phyloP scores from a whole-genome alignment of 2,888 invertebrate genomes.

The Sepiola atlantica region DNA sequence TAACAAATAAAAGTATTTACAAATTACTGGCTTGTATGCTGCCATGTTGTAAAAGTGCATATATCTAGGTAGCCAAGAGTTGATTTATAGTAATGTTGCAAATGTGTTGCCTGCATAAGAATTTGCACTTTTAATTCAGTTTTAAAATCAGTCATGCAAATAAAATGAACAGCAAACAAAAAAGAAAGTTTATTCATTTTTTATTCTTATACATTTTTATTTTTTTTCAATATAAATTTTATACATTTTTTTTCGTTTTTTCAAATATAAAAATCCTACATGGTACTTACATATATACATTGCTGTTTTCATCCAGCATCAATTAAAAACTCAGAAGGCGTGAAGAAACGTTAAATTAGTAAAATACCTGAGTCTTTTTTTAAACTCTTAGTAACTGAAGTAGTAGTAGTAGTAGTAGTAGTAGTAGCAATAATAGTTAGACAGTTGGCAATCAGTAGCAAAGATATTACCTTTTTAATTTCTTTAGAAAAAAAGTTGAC shows the following conservation, averaged over 20 bases:
- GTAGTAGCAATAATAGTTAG: not conserved
- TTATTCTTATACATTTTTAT: not conserved
- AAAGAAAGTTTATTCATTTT: not conserved
- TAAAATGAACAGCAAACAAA: not conserved
- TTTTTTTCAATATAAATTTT: slow-evolving; percentile 20
- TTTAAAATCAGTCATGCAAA: not conserved
- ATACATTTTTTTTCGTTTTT: not conserved
- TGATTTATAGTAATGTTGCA: too few species aligned
- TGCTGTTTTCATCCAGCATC: slow-evolving; percentile 12
- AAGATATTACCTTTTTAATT: not conserved
- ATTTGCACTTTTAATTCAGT: not conserved
- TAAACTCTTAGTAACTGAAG: not conserved
- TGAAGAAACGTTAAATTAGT: slow-evolving; percentile 21
- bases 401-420: not conserved
- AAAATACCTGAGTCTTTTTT: slow-evolving; percentile 32
- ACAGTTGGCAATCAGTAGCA: not conserved
- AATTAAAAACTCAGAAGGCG: slow-evolving; percentile 8
- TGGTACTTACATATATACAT: slow-evolving; percentile 32
- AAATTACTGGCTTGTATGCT: too few species aligned
- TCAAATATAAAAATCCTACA: slow-evolving; percentile 22
- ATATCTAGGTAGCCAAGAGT: too few species aligned
- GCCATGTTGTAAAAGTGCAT: too few species aligned
- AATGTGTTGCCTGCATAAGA: too few species aligned
- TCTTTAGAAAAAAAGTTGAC: not conserved
- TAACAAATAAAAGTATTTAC: too few species aligned